phyloP scores from a whole-genome alignment of 2,797 vertebrate genomes.

The Lates japonicus region DNA sequence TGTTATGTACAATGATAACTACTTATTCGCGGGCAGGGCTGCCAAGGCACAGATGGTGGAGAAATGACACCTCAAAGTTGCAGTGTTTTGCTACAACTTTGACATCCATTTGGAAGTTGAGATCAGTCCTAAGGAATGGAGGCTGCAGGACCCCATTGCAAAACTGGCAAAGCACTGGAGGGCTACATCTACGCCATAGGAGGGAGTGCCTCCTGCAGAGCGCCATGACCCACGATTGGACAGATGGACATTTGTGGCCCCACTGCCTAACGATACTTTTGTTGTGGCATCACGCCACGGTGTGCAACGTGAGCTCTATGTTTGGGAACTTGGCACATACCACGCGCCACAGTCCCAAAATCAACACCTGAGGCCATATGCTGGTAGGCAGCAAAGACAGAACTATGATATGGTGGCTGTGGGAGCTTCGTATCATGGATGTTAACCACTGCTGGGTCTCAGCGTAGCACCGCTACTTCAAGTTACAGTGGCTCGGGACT shows the following conservation, averaged over 20 bases:
- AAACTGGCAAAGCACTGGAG: conserved; percentile 91
- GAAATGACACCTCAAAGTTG: conserved; percentile 86
- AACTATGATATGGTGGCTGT: conserved; percentile 89
- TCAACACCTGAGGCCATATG: conserved; percentile 84
- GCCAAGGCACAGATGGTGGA: conserved; percentile 80
- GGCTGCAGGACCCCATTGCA: conserved; percentile 92
- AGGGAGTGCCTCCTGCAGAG: conserved; percentile 93
- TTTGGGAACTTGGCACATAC: too few species aligned
- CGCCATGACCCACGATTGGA: conserved; percentile 91
- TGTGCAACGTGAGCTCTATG: conserved; percentile 90
- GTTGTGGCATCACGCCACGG: conserved; percentile 92
- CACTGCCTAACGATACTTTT: conserved; percentile 92
- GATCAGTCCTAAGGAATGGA: conserved; percentile 89
- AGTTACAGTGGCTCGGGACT: conserved; percentile 87
- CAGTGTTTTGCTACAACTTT: conserved; percentile 95
- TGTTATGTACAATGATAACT: conserved; percentile 96
- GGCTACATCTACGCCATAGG: conserved; percentile 95
- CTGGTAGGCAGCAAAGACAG: conserved; percentile 84
- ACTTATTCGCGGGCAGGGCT: conserved; percentile 93
- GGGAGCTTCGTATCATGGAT: conserved; percentile 93
- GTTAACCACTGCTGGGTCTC: conserved; percentile 86
- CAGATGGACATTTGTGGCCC: conserved; percentile 90
- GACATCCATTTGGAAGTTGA: conserved; percentile 92
- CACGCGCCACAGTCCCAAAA: conserved; percentile 87
- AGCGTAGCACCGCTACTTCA: conserved; percentile 91